Conservation (phyloP, 2,797 vertebrate genomes). For the Eremophila alpestris region DNA sequence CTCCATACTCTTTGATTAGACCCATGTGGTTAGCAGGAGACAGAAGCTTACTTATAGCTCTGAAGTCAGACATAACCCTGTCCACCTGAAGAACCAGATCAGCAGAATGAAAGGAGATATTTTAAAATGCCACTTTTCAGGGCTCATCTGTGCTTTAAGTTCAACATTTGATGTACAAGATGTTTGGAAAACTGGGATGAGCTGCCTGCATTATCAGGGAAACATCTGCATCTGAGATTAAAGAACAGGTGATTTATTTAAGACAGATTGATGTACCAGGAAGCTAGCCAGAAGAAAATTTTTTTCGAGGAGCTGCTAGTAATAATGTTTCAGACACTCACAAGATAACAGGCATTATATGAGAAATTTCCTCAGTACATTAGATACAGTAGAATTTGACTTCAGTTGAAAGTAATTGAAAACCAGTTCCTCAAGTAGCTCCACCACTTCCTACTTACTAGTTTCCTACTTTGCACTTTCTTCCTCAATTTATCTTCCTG, state of each 20-base stretch:
- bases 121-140: conserved; percentile 23
- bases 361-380: conserved; percentile 33
- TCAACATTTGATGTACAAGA: conserved; percentile 36
- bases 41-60: conserved; percentile 19
- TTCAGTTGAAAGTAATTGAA: not conserved
- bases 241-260: conserved; percentile 51
- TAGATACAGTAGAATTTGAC: not conserved
- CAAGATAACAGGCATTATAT: not conserved
- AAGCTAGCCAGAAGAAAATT: not conserved
- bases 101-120: not conserved
- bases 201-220: conserved; percentile 17
- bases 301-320: conserved; percentile 2
- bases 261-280: conserved; percentile 19
- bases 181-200: conserved; percentile 15
- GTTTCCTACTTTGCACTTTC: not conserved
- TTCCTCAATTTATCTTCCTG: conserved; percentile 3
- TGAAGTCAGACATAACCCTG: not conserved
- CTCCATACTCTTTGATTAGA: not conserved
- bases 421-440: not conserved
- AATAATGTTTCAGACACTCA: conserved; percentile 32
- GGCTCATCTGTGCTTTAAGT: not conserved
- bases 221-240: conserved; percentile 55
- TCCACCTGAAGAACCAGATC: conserved; percentile 2
- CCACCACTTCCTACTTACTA: not conserved
- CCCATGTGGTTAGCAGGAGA: conserved; percentile 11